phyloP scores from a whole-genome alignment of 2,797 vertebrate genomes.

The Oreochromis mossambicus region DNA sequence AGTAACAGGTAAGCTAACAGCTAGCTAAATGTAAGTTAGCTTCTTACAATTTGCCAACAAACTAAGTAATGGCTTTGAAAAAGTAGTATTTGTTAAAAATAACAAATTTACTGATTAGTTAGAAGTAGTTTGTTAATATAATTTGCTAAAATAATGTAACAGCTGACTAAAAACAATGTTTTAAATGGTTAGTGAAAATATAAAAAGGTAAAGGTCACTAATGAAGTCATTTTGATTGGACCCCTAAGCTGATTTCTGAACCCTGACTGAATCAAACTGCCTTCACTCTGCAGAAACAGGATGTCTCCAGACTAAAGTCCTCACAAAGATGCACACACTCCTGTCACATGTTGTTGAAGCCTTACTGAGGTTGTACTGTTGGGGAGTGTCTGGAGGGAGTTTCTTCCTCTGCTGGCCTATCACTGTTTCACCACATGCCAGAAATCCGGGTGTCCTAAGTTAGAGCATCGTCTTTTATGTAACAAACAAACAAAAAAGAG shows the following conservation, averaged over 20 bases:
- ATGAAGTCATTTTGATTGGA: not conserved
- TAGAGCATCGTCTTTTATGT: not conserved
- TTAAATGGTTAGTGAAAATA: not conserved
- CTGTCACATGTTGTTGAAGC: not conserved
- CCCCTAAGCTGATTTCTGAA: not conserved
- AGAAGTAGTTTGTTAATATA: not conserved
- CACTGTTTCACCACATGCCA: not conserved
- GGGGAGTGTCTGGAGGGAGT: not conserved
- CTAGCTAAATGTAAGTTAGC: not conserved
- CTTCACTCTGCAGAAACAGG: not conserved
- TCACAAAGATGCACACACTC: not conserved
- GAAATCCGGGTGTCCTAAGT: not conserved
- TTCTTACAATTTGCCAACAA: not conserved
- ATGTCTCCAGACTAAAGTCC: not conserved
- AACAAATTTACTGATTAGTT: not conserved
- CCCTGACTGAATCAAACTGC: not conserved
- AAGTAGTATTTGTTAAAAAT: not conserved
- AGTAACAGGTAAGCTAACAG: not conserved
- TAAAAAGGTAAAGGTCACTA: not conserved
- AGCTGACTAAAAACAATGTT: not conserved
- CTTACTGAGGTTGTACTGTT: not conserved
- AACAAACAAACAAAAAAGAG: not conserved
- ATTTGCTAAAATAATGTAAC: not conserved
- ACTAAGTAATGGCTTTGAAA: not conserved
- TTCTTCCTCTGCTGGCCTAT: slow-evolving; percentile 6